A percentile compares a stretch with the other conserved stretches of the same genome.
These are phyloP conservation scores for Haplochromis vanheusdeni DNA, from an alignment of 2,113 vertebrate species.

Conservation along the genomic window DNA sequence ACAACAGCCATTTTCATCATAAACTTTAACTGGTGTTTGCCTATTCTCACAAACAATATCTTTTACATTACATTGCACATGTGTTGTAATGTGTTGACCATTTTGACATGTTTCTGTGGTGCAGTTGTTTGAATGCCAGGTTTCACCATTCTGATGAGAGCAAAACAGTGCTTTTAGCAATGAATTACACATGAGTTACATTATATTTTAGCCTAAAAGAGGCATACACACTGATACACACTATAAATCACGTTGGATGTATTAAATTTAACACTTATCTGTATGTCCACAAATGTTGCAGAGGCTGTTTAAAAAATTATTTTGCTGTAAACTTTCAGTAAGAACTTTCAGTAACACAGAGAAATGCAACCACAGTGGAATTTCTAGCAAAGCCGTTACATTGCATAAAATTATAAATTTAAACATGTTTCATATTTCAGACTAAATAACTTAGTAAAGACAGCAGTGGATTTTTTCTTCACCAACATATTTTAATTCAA, in stretches of 20 bases:
- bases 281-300: not conserved
- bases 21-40: slow-evolving; percentile 63
- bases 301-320: not conserved
- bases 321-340: not conserved
- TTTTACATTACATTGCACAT: slow-evolving; percentile 41
- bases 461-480: not conserved
- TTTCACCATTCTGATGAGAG: slow-evolving; percentile 74
- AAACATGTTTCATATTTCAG: not conserved
- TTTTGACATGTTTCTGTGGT: slow-evolving; percentile 67
- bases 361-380: not conserved
- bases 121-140: slow-evolving; percentile 69
- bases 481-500: not conserved
- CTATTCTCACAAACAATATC: slow-evolving; percentile 73
- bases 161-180: not conserved
- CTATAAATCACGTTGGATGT: not conserved
- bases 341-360: rapidly evolving
- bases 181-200: not conserved
- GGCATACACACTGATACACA: not conserved
- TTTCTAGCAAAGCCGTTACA: not conserved
- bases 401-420: not conserved
- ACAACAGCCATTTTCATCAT: slow-evolving; percentile 76
- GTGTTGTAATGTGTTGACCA: slow-evolving; percentile 26
- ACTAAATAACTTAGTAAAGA: not conserved
- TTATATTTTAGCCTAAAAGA: not conserved
- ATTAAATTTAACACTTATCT: not conserved